Base-by-base conservation (phyloP, 2,113 vertebrate species). In the Halcyon malimbica region DNA sequence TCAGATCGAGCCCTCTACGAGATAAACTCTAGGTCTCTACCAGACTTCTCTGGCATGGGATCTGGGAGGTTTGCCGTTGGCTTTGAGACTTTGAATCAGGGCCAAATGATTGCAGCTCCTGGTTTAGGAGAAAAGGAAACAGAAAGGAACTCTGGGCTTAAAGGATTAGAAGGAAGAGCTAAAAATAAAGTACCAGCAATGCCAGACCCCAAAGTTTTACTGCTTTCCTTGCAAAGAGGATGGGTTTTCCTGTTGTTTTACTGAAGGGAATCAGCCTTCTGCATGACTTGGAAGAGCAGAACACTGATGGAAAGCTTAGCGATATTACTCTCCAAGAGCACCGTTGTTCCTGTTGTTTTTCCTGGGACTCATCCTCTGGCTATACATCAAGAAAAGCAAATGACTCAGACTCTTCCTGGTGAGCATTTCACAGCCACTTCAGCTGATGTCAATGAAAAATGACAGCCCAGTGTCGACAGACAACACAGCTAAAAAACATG, bases 101-200 rank as follows among this genome's bases (percentile, higher is more conserved):
- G 89, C 96, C 96, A 97, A 87, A 48, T 35, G 67, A 94, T 92
- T 94, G 83, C 87, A 89, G 92, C 83, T 92, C 86, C 93, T 89
- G 89, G 62, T 92, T 94, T 91, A 68, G 74, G 73, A 80, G 53
- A 89, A 96, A 76, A 92, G 92, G 95, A 97, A 97, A 86, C 90
- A 97, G 91, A 96, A 79, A 96, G 94, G 86, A 96, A 89, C 94
- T 73, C 8, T 2, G 1, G 53, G 83, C 89, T 96, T 96, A 97
- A 95, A 71, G 92, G 96, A 94, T 96, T 94, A 96, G 83, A 96
- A 84, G 82, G 77, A 91, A 95, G 95, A 94, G 83, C 92, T 96
- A 96, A 97, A 95, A 94, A 96, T 96, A 96, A 96, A 94, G 48
- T 21, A 46, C 76, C 86, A 90, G 86, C 77, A 59, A 53, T 33